These are phyloP conservation scores for Aphis craccivora DNA, from an alignment of 1,140 invertebrate species.

Conservation along the genomic window DNA sequence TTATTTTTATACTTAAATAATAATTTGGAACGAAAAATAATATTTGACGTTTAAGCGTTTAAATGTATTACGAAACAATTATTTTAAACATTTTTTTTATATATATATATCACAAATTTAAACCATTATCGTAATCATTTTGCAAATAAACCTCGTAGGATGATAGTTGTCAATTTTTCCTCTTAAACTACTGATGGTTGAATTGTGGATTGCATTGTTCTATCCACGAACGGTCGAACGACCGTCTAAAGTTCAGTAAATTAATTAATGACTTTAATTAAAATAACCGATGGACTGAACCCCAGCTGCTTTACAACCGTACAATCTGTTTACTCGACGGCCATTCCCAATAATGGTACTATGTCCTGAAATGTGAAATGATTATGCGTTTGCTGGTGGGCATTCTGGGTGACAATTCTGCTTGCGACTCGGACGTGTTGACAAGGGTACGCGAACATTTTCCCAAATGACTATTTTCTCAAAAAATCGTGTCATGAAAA, in stretches of 20 bases:
- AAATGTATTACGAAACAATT: neutral
- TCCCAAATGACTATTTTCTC: too few species aligned
- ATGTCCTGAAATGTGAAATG: neutral
- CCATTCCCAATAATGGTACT: neutral
- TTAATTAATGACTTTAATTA: constrained; percentile 14
- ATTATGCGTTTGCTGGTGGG: neutral
- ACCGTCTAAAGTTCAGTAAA: neutral
- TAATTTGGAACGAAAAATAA: neutral
- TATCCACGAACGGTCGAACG: neutral
- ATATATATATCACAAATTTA: neutral
- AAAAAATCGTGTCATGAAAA: too few species aligned
- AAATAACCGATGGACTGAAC: neutral
- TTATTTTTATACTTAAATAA: too few species aligned
- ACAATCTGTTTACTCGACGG: neutral
- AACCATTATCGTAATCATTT: neutral
- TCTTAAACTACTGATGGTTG: neutral
- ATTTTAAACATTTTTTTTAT: too few species aligned
- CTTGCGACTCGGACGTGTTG: neutral
- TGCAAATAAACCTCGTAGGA: neutral
- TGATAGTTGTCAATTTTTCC: neutral
- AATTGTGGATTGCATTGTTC: neutral
- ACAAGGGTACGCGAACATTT: neutral
- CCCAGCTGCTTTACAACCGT: neutral
- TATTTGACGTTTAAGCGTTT: neutral
- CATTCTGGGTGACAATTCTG: neutral